These are phyloP conservation scores for Brenthis ino DNA, from an alignment of 2,888 invertebrate genomes.

Conservation along the genomic window DNA sequence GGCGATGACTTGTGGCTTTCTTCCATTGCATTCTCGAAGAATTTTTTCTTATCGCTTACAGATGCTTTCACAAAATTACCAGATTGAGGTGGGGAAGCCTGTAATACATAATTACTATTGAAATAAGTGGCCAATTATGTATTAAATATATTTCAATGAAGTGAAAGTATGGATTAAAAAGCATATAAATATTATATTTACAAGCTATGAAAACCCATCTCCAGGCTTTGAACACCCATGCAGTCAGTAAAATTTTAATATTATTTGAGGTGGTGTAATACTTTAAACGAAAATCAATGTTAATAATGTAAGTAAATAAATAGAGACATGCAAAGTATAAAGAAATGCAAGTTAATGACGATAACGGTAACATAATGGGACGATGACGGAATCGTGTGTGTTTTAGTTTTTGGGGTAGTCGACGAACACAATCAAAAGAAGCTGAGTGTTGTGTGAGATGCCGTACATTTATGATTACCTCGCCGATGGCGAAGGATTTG, in stretches of 20 bases:
- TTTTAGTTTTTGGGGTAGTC: constrained; percentile 68
- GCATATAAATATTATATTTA: constrained; percentile 60
- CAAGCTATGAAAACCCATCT: constrained; percentile 70
- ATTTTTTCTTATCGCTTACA: constrained; percentile 96
- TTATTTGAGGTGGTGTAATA: constrained; percentile 36
- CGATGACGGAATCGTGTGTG: constrained; percentile 59
- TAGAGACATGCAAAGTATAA: constrained; percentile 75
- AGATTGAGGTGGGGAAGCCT: constrained; percentile 87
- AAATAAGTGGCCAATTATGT: neutral
- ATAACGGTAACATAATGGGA: constrained; percentile 63
- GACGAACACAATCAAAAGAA: constrained; percentile 82
- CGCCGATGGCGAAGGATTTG: constrained; percentile 82
- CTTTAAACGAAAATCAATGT: constrained; percentile 57
- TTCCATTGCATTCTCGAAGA: constrained; percentile 98
- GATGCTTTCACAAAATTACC: constrained; percentile 90
- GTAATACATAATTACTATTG: constrained; percentile 42
- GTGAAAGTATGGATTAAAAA: constrained; percentile 65
- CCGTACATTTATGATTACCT: constrained; percentile 79
- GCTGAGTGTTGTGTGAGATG: constrained; percentile 72
- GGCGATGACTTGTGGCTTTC: constrained; percentile 93
- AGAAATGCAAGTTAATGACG: constrained; percentile 73
- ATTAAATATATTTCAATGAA: constrained; percentile 35
- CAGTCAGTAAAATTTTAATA: constrained; percentile 63
- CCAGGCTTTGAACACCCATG: constrained; percentile 76
- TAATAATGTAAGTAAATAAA: constrained; percentile 59